These are phyloP conservation scores for Hemicentrotus pulcherrimus DNA, from an alignment of 35 echinoderm and acorn worm genomes.

Conservation along the genomic window DNA sequence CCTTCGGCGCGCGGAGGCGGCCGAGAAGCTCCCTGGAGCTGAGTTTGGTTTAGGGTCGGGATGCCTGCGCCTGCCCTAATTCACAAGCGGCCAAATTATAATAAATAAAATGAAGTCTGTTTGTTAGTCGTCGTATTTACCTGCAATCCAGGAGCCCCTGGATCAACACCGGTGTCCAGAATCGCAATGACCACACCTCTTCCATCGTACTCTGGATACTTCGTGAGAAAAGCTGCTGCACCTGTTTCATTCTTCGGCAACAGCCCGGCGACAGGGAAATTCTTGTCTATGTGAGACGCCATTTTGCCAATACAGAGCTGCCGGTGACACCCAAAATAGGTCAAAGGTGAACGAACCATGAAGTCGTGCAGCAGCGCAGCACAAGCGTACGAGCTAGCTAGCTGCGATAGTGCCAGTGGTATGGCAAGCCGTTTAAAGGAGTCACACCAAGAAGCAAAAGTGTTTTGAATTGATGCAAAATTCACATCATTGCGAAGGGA, in stretches of 20 bases:
- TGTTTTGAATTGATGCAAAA: too few species aligned
- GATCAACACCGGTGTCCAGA: conserved; percentile 98
- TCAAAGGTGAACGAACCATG: conserved; percentile 35
- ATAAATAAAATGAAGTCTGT: too few species aligned
- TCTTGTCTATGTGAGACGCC: conserved; percentile 80
- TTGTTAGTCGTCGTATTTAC: conserved; percentile 45
- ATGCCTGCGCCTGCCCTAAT: too few species aligned
- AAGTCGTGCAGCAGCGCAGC: not conserved
- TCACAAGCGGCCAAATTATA: too few species aligned
- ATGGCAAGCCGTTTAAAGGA: too few species aligned
- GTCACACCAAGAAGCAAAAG: too few species aligned
- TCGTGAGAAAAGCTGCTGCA: conserved; percentile 80
- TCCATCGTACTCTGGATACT: conserved; percentile 99
- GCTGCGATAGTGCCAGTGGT: too few species aligned
- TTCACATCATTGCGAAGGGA: too few species aligned
- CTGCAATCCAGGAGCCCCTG: conserved; percentile 94
- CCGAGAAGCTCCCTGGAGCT: too few species aligned
- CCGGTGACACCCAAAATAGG: conserved; percentile 48
- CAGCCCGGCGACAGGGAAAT: conserved; percentile 82
- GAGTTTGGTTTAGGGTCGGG: too few species aligned
- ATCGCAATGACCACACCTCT: conserved; percentile 90
- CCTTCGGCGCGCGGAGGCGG: too few species aligned
- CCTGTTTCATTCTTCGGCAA: conserved; percentile 97
- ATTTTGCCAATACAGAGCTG: conserved; percentile 50
- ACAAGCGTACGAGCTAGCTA: not conserved